A percentile compares a stretch with the other conserved stretches of the same genome.
Conservation (phyloP, 2,888 invertebrate genomes). For the Chesias legatella region DNA sequence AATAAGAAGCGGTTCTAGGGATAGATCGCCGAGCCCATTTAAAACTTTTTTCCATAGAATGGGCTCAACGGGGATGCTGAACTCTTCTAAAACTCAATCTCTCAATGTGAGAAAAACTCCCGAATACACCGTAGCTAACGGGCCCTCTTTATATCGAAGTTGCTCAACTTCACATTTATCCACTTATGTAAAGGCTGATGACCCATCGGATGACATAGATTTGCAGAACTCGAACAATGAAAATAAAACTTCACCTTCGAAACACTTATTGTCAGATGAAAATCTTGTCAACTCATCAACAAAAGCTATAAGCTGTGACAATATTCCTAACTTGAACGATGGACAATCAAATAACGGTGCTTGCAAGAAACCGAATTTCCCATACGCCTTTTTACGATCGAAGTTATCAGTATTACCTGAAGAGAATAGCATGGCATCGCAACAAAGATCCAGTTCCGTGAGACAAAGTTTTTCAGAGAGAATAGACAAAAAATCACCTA, state of each 20-base stretch:
- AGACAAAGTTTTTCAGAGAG: conserved; percentile 78
- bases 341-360: conserved; percentile 67
- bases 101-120: conserved; percentile 57
- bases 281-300: conserved; percentile 68
- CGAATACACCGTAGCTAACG: conserved; percentile 68
- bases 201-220: conserved; percentile 89
- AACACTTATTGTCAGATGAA: conserved; percentile 57
- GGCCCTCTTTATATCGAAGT: conserved; percentile 83
- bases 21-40: conserved; percentile 83
- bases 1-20: conserved; percentile 70
- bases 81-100: conserved; percentile 77
- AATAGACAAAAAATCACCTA: conserved; percentile 70
- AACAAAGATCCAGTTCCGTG: conserved; percentile 69
- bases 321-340: conserved; percentile 82
- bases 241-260: conserved; percentile 58
- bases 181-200: conserved; percentile 88
- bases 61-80: conserved; percentile 88
- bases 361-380: conserved; percentile 84
- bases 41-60: conserved; percentile 87
- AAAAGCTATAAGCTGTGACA: conserved; percentile 87
- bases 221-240: conserved; percentile 73
- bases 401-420: conserved; percentile 88
- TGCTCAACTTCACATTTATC: conserved; percentile 89
- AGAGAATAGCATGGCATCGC: conserved; percentile 82
- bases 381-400: conserved; percentile 88